Evolutionary conservation across 2,797 vertebrate species (phyloP).

Genomic region (Anisognathus igniventris): DNA sequence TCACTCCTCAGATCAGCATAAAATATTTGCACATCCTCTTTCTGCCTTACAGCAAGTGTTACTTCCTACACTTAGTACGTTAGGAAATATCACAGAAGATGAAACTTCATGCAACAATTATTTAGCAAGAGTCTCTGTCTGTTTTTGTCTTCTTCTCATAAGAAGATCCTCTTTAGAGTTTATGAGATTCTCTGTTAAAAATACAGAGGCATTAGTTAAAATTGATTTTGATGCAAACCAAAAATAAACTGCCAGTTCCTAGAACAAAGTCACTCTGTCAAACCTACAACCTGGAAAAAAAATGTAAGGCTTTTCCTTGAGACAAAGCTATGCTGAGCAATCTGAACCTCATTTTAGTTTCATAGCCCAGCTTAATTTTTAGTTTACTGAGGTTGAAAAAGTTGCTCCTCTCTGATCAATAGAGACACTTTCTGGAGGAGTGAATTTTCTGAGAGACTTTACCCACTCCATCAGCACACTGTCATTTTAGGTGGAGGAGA

Average conservation of each 20-base stretch:
- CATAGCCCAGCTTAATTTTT: neutral
- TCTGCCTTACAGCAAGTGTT: neutral
- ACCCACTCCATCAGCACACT: neutral
- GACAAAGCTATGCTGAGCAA: constrained; percentile 10
- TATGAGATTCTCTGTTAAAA: constrained; percentile 29
- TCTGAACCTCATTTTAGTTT: neutral
- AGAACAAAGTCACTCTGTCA: neutral
- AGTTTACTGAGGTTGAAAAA: neutral
- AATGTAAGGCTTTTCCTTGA: neutral
- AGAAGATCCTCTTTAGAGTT: neutral
- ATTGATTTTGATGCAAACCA: neutral
- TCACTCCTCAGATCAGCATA: neutral
- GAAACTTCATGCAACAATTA: neutral
- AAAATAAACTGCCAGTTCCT: neutral
- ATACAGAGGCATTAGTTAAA: constrained; percentile 18
- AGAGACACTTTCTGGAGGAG: neutral
- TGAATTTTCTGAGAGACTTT: neutral
- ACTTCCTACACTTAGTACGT: neutral
- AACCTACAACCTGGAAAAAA: neutral
- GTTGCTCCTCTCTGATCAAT: neutral
- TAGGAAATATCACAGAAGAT: constrained; percentile 11
- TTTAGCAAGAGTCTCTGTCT: constrained; percentile 21
- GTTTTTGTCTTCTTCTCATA: neutral
- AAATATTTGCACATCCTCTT: constrained; percentile 37
- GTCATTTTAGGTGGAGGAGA: neutral